Base-by-base conservation (phyloP, 2,797 vertebrate genomes). In the Pseudomugil gertrudae region DNA sequence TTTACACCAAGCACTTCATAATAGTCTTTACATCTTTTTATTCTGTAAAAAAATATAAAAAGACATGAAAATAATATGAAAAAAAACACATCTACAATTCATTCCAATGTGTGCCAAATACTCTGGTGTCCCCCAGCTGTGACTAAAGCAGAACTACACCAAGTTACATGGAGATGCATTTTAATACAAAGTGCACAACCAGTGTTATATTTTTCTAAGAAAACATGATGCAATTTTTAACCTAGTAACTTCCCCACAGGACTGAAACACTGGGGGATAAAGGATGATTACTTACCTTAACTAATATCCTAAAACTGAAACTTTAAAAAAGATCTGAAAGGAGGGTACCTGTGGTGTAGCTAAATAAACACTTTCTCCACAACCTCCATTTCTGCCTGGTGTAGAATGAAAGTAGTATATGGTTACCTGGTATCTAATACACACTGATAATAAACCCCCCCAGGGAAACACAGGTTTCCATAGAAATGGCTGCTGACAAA, bases 11-110 rank as follows among this genome's bases (percentile, higher is more conserved):
- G 95, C 52, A 99, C 96, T 90, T 99, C 96, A 0, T 99, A 99
- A 82, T 96, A 99, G 84, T 98, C 96, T 89, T 97, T 98, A 94
- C 96, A 98, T 61, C 93, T 95, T 87, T 99, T 99, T 95, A 99
- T 96, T 92, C 96, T 99, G 70, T 59, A 89, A 89, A 27, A 29
- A 1, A 71, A 5, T 3, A 29, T 11, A 36, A 91, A 5, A 74
- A n/a, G 70, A 63, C 52, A 19, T 48, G 21, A 57, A 52, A 11
- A 0, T 14, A 19, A 30, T 26, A 30, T 45, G 17, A 6, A 19
- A 19, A 35, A 35, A 43, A 43, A 32, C 3, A 6, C 3, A 30
- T 6, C 3, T n/a, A n/a, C n/a, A n/a, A n/a, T n/a, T n/a, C n/a
- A n/a, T n/a, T n/a, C n/a, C n/a, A n/a, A n/a, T n/a, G n/a, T n/a